phyloP scores from a whole-genome alignment of 2,888 invertebrate genomes.

The Aricia artaxerxes region DNA sequence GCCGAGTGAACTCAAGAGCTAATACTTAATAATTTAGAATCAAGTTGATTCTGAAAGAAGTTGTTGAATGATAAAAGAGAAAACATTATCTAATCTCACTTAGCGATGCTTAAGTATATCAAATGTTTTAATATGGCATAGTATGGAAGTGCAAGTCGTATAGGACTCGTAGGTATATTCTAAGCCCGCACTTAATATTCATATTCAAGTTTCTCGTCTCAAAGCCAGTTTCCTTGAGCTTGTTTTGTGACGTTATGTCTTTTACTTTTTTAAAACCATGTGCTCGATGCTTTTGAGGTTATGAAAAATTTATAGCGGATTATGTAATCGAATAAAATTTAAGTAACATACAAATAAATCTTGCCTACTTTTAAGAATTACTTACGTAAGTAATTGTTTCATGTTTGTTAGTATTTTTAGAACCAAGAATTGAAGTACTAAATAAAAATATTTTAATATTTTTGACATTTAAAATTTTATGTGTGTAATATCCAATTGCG shows the following conservation, averaged over 20 bases:
- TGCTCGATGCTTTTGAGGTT: neutral
- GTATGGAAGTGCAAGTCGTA: neutral
- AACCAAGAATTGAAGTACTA: neutral
- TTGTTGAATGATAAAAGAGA: too few relatives aligned
- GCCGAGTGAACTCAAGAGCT: too few relatives aligned
- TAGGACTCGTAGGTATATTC: neutral
- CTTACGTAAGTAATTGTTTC: neutral
- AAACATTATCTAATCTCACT: too few relatives aligned
- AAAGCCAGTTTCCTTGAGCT: slow-evolving; percentile 7
- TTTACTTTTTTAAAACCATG: neutral
- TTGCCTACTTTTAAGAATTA: neutral
- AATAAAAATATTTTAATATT: neutral
- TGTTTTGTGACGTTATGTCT: slow-evolving; percentile 1
- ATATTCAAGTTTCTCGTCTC: slow-evolving; percentile 17
- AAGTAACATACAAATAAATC: neutral
- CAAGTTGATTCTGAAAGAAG: too few relatives aligned
- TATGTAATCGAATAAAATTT: neutral
- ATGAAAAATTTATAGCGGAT: neutral
- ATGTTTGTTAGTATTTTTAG: neutral
- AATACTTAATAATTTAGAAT: too few relatives aligned
- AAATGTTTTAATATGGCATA: too few relatives aligned
- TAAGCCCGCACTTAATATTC: neutral
- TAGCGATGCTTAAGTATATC: too few relatives aligned
- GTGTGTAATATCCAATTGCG: neutral
- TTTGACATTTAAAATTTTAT: neutral